Conservation (phyloP, 1,140 invertebrate species). For the Zaprionus ghesquierei region DNA sequence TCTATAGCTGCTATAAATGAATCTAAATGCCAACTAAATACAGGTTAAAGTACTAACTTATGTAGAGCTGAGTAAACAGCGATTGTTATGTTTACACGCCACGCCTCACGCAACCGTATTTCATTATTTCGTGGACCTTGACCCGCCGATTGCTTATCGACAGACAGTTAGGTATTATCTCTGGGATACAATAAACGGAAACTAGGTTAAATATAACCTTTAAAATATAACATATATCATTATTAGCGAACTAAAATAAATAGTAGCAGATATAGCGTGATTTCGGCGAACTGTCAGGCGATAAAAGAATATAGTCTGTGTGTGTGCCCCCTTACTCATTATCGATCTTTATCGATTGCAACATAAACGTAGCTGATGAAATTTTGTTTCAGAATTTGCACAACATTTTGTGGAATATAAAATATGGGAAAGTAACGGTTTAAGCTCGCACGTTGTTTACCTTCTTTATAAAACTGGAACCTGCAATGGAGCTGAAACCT, state of each 20-base stretch:
- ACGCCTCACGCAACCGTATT: background rate
- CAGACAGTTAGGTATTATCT: slow-evolving; percentile 8
- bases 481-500: background rate
- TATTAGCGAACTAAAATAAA: background rate
- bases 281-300: background rate
- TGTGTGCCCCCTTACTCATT: background rate
- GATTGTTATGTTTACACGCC: background rate
- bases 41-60: background rate
- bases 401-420: background rate
- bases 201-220: background rate
- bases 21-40: background rate
- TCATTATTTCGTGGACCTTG: slow-evolving; percentile 7
- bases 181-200: background rate
- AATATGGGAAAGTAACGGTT: background rate
- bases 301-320: background rate
- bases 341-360: background rate
- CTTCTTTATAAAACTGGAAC: background rate
- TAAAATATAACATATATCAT: background rate
- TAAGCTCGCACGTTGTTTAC: background rate
- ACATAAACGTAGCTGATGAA: background rate
- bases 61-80: background rate
- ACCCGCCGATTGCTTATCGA: slow-evolving; percentile 14
- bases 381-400: background rate
- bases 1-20: background rate
- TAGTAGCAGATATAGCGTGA: background rate